These are phyloP conservation scores for Ceraclea dissimilis DNA, from an alignment of 2,888 invertebrate species.

Conservation along the genomic window DNA sequence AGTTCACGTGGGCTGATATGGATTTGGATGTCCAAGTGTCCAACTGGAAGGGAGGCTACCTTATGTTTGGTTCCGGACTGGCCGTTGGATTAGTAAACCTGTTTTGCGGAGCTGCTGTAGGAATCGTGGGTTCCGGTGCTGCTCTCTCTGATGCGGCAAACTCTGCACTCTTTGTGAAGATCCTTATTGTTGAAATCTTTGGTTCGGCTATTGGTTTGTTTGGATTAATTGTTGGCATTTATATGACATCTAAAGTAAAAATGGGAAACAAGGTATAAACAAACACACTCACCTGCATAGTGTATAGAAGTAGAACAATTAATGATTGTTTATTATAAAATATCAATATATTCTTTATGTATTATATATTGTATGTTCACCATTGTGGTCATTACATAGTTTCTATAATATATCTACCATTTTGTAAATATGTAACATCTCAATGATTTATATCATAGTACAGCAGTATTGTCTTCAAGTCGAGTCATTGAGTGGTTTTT, in stretches of 20 bases:
- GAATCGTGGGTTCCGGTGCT: conserved; percentile 97
- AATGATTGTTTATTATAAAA: too few species aligned
- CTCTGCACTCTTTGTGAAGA: conserved; percentile 92
- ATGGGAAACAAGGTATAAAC: conserved; percentile 58
- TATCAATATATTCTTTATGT: too few species aligned
- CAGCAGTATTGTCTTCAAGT: too few species aligned
- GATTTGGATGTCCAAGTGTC: conserved; percentile 43
- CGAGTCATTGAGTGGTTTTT: too few species aligned
- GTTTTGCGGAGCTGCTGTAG: conserved; percentile 90
- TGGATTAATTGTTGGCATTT: conserved; percentile 96
- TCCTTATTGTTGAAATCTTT: conserved; percentile 98
- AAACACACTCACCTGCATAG: conserved; percentile 8
- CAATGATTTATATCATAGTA: too few species aligned
- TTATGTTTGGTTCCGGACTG: conserved; percentile 94
- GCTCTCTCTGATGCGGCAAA: conserved; percentile 98
- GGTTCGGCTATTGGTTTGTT: conserved; percentile 98
- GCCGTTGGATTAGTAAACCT: conserved; percentile 94
- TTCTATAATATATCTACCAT: too few species aligned
- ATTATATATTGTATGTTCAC: too few species aligned
- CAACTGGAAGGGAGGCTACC: conserved; percentile 82
- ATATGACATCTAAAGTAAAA: conserved; percentile 78
- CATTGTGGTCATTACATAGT: too few species aligned
- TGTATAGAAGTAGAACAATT: too few species aligned
- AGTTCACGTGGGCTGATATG: conserved; percentile 44
- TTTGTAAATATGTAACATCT: too few species aligned